These are phyloP conservation scores for Drosophila quasianomalipes DNA, from an alignment of 2,888 invertebrate genomes.

Conservation along the genomic window DNA sequence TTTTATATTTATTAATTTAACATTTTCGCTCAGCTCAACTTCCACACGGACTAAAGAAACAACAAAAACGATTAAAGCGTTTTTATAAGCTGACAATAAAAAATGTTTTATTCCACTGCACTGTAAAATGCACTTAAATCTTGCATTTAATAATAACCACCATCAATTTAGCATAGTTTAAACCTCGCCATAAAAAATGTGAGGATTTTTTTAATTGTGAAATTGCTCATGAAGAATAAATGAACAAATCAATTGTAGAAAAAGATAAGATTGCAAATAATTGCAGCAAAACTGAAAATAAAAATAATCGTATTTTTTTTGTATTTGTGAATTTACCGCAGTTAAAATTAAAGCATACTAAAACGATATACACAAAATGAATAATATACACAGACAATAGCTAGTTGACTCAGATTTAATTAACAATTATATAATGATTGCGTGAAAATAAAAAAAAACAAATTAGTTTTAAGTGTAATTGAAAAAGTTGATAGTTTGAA, in stretches of 20 bases:
- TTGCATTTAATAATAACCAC: conserved; percentile 30
- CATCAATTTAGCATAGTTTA: conserved; percentile 32
- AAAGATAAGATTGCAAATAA: neutral
- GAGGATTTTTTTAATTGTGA: conserved; percentile 32
- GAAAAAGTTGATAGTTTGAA: neutral
- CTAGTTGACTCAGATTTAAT: neutral
- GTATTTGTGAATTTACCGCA: neutral
- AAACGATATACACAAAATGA: neutral
- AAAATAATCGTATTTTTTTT: neutral
- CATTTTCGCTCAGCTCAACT: conserved; percentile 38
- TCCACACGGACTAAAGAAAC: conserved; percentile 20
- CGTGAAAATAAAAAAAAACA: neutral
- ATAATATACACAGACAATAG: neutral
- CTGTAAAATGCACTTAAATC: conserved; percentile 23
- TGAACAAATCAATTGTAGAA: conserved; percentile 10
- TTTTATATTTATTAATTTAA: conserved; percentile 68
- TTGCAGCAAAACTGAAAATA: neutral
- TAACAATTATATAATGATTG: neutral
- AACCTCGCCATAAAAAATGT: neutral
- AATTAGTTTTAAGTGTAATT: neutral
- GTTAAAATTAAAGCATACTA: neutral
- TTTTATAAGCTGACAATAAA: conserved; percentile 52
- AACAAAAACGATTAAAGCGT: conserved; percentile 33
- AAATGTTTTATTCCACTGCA: conserved; percentile 8
- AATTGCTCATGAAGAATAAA: conserved; percentile 23